Evolutionary conservation across 2,113 vertebrate species (phyloP).

Genomic region (Sula dactylatra): DNA sequence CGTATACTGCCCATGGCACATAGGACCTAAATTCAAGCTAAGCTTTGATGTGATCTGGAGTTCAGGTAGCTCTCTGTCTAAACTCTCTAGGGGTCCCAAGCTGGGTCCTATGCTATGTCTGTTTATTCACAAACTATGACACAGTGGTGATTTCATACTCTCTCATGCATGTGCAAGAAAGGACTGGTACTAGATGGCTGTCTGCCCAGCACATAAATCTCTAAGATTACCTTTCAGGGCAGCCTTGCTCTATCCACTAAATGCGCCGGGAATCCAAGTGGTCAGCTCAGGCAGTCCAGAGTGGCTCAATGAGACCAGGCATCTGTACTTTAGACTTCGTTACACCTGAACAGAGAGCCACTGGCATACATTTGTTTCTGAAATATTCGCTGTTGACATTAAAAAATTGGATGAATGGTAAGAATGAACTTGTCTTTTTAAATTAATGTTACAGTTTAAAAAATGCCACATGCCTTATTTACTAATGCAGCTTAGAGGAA

Average conservation of each 20-base stretch:
- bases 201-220: neutral
- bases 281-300: neutral
- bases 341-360: neutral
- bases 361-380: neutral
- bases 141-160: rapidly evolving
- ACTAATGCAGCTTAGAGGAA: neutral
- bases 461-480: rapidly evolving
- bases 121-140: neutral
- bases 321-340: neutral
- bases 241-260: neutral
- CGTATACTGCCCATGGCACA: rapidly evolving
- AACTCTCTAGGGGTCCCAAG: neutral
- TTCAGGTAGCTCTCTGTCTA: neutral
- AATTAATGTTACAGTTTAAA: neutral
- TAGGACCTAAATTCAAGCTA: neutral
- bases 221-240: neutral
- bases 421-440: neutral
- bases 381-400: neutral
- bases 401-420: neutral
- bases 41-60: neutral
- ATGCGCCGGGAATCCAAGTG: neutral
- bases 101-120: neutral
- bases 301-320: neutral
- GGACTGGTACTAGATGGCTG: neutral
- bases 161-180: neutral